Evolutionary conservation across 2,797 vertebrate species (phyloP).

Genomic region (Eulemur coronatus): DNA sequence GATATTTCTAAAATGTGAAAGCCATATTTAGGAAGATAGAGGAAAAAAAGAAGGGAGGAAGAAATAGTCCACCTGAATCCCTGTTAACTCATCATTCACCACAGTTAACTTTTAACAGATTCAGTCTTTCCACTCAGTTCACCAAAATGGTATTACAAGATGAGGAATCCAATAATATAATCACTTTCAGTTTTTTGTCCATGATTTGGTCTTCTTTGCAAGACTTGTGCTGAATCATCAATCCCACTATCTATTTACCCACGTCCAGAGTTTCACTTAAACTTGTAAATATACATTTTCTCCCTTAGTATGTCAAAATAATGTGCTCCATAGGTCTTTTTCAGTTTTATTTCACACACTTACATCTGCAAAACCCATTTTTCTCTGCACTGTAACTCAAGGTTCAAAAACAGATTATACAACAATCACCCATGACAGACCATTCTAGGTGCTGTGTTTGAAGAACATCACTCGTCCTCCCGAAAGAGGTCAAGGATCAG

Average conservation of each 20-base stretch:
- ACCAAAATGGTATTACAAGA: slow-evolving; percentile 4
- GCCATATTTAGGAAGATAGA: neutral
- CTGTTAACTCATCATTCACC: neutral
- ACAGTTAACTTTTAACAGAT: neutral
- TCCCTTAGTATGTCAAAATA: slow-evolving; percentile 16
- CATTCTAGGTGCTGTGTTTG: slow-evolving; percentile 49
- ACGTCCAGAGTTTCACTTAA: neutral
- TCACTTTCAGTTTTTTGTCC: neutral
- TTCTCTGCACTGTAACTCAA: slow-evolving; percentile 59
- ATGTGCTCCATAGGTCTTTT: neutral
- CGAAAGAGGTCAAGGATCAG: slow-evolving; percentile 62
- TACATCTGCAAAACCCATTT: slow-evolving; percentile 68
- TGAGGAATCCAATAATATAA: neutral
- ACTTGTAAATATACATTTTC: neutral
- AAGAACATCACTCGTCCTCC: slow-evolving; percentile 53
- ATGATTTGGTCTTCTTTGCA: neutral
- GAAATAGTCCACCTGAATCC: neutral
- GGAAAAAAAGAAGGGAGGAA: neutral
- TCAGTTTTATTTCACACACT: slow-evolving; percentile 32
- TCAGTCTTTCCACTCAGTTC: neutral
- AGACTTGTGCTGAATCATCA: neutral
- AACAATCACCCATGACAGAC: slow-evolving; percentile 27
- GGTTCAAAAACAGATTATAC: slow-evolving; percentile 66
- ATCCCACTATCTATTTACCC: neutral
- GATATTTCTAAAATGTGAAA: slow-evolving; percentile 3